phyloP scores from a whole-genome alignment of 2,797 vertebrate genomes.

The Psittacula echo region DNA sequence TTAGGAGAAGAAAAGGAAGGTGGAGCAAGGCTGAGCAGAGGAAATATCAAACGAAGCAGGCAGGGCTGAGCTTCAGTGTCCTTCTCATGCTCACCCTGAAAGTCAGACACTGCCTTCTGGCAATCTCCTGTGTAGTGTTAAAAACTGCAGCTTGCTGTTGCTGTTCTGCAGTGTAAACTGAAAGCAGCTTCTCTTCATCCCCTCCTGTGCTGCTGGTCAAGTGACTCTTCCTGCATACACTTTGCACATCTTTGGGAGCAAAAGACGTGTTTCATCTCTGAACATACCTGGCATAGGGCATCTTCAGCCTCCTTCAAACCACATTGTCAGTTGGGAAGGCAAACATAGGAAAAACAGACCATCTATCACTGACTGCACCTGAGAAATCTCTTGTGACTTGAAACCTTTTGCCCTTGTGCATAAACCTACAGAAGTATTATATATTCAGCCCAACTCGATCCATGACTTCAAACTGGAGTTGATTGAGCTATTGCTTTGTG shows the following conservation, averaged over 20 bases:
- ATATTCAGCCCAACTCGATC: accelerated
- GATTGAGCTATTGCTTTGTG: neutral
- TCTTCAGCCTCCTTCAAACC: neutral
- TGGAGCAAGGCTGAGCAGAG: neutral
- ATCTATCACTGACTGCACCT: neutral
- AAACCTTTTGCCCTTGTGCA: neutral
- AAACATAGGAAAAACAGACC: neutral
- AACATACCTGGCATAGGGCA: accelerated
- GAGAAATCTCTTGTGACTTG: neutral
- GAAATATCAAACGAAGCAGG: neutral
- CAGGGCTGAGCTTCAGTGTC: neutral
- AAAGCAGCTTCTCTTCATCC: neutral
- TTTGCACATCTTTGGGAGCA: neutral
- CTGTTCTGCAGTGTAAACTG: neutral
- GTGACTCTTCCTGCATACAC: neutral
- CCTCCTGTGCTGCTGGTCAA: neutral
- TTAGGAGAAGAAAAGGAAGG: neutral
- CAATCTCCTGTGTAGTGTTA: neutral
- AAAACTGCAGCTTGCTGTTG: neutral
- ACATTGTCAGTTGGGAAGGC: neutral
- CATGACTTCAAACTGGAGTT: neutral
- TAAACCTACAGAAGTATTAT: neutral
- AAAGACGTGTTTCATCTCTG: neutral
- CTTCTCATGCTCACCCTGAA: neutral
- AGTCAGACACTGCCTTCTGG: neutral